Conservation (phyloP, 2,888 invertebrate species). For the Macrophya annulata region DNA sequence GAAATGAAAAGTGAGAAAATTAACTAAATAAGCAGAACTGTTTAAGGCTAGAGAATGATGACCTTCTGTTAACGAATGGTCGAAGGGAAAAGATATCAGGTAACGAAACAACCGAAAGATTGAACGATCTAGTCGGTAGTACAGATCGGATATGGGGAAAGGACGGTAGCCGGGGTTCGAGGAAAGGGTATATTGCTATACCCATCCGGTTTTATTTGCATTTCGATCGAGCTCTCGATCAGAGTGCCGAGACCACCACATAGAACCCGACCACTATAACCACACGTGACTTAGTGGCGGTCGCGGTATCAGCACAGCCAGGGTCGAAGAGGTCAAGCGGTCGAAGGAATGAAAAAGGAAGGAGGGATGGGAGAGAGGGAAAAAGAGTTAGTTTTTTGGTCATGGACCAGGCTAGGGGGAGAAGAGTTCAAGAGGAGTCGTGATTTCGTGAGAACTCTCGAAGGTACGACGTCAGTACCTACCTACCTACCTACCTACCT, state of each 20-base stretch:
- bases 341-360: constrained; percentile 41
- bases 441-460: constrained; percentile 36
- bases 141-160: neutral
- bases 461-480: constrained; percentile 10
- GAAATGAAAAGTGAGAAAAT: neutral
- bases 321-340: constrained; percentile 45
- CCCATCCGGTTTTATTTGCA: constrained; percentile 49
- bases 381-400: too few relatives aligned
- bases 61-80: constrained; percentile 6
- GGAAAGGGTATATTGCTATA: neutral
- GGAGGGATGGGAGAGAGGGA: constrained; percentile 40
- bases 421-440: constrained; percentile 14
- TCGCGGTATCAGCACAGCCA: neutral
- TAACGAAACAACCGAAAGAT: constrained; percentile 8
- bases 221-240: constrained; percentile 33
- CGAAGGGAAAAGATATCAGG: neutral
- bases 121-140: neutral
- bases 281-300: constrained; percentile 50
- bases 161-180: neutral
- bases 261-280: constrained; percentile 19
- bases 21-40: neutral
- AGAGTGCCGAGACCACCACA: neutral
- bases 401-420: constrained; percentile 28
- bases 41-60: neutral
- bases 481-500: neutral